Evolutionary conservation across 2,797 vertebrate genomes (phyloP).

Genomic region (Aplochiton taeniatus): DNA sequence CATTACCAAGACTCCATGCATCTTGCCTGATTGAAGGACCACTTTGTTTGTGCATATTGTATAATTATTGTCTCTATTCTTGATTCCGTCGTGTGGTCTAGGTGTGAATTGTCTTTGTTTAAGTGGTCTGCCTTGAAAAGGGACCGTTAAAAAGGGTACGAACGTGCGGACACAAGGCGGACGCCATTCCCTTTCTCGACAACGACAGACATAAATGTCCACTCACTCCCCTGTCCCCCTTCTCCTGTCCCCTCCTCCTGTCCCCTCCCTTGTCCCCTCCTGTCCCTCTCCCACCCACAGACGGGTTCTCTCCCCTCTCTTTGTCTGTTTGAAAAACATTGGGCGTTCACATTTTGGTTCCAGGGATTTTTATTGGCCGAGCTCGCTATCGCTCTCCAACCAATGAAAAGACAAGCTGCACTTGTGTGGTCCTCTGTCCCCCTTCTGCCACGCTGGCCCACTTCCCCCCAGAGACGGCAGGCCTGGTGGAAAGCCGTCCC

Average conservation of each 20-base stretch:
- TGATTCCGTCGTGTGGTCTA: conserved; percentile 58
- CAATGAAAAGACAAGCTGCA: conserved; percentile 29
- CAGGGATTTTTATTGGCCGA: no score
- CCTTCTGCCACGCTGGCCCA: conserved; percentile 11
- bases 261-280: not conserved
- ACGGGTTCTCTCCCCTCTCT: no score
- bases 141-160: conserved; percentile 81
- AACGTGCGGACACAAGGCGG: conserved; percentile 64
- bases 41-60: conserved; percentile 74
- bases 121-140: conserved; percentile 82
- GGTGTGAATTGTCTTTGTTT: conserved; percentile 62
- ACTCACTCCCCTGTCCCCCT: conserved; percentile 30
- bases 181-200: conserved; percentile 53
- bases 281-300: no score
- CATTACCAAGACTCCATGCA: conserved; percentile 75
- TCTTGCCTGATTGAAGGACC: conserved; percentile 73
- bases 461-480: not conserved
- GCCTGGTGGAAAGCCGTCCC: no score
- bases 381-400: not conserved
- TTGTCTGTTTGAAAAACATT: no score
- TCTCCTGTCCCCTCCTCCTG: not conserved
- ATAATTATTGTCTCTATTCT: conserved; percentile 70
- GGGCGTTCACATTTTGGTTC: no score
- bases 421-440: conserved; percentile 37
- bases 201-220: conserved; percentile 59